Base-by-base conservation (phyloP, 2,888 invertebrate species). In the Zeuzera pyrina region DNA sequence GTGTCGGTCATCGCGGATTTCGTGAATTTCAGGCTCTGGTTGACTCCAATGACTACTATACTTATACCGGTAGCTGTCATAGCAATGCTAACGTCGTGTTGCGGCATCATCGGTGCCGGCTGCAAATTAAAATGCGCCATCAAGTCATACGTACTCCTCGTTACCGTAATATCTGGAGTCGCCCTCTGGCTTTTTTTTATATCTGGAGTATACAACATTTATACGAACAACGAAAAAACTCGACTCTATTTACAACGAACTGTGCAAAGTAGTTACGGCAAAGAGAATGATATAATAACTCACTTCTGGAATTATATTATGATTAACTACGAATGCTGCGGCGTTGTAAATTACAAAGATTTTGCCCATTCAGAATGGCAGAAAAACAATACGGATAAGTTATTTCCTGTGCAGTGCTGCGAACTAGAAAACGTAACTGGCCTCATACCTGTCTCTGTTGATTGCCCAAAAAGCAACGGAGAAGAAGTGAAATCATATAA, bases 311-410 rank as follows among this genome's bases (percentile, higher is more conserved):
- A 81, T 19, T 58, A 73, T 30, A 27, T 74, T 2, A 83, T 83
- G 81, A 36, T 70, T 3, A 59, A 64, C 3, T 61, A 71, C 25
- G 53, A 77, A 36, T 84, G 83, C 39, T 84, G 83, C 30, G 83
- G 83, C 0, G 69, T 60, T 0, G 46, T 57, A 0, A 49, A 47
- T 13, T 73, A 60, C 31, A 51, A 37, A 30, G 81, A 84, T 34
- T 84, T 83, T 30, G 33, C 45, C 1, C 36, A 52, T 2, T 64
- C 76, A 0, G 42, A 56, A 10, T 83, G 81, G 81, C 60, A 59
- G 25, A 61, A 46, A 30, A 16, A 30, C 0, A 64, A 71, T 35
- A 34, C 46, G 2, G 50, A 57, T 7, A 57, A 53, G 43, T 14
- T 65, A 2, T 66, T 70, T 37, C 81, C 81, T 0, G 39, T 68